phyloP scores from a whole-genome alignment of 2,113 vertebrate genomes.

The Trachemys scripta region DNA sequence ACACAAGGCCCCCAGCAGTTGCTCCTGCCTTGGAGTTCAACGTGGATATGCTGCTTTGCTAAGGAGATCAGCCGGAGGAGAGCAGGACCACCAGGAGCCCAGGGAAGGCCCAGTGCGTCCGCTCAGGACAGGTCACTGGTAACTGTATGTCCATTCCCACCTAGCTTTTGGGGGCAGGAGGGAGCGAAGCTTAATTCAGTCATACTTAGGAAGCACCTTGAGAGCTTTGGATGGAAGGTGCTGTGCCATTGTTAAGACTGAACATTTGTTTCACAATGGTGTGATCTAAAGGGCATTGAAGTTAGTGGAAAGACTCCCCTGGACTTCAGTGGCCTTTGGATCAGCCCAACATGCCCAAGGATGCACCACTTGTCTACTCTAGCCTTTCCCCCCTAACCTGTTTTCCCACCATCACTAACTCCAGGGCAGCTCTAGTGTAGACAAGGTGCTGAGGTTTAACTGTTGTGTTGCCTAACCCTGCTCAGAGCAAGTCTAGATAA shows the following conservation, averaged over 20 bases:
- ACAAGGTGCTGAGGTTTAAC: background rate
- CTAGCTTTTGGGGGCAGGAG: background rate
- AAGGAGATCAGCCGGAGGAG: background rate
- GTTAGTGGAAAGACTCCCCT: background rate
- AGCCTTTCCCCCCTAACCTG: background rate
- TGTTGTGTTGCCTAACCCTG: background rate
- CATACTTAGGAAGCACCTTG: background rate
- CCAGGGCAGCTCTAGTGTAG: background rate
- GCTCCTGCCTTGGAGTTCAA: background rate
- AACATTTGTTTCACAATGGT: background rate
- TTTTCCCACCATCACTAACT: background rate
- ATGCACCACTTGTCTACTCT: background rate
- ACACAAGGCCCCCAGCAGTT: background rate
- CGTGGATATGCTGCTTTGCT: background rate
- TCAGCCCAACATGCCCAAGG: background rate
- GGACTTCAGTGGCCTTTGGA: background rate
- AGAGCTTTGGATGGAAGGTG: background rate
- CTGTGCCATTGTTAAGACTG: background rate
- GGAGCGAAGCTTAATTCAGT: background rate
- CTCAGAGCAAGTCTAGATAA: background rate
- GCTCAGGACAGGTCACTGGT: background rate
- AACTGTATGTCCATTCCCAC: background rate
- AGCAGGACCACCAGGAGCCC: background rate
- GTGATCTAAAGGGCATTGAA: background rate
- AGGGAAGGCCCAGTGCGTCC: background rate